Percentiles rank a stretch among this genome's conserved stretches.
Evolutionary conservation across 2,797 vertebrate genomes (phyloP).

Genomic region (Ceryle rudis): DNA sequence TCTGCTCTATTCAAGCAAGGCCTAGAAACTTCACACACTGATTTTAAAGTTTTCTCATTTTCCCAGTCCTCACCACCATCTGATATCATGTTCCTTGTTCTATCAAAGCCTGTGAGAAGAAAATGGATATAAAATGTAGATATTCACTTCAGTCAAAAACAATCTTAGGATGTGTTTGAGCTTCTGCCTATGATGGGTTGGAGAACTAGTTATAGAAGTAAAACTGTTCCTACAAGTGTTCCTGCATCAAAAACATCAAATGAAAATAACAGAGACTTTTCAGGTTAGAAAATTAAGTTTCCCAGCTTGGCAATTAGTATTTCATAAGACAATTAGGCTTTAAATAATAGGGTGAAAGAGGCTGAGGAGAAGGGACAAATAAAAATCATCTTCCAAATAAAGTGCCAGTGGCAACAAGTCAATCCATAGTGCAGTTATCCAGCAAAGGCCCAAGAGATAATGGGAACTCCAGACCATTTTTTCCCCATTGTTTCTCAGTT

Average conservation of each 20-base stretch:
- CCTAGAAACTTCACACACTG: background rate
- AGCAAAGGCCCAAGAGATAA: background rate
- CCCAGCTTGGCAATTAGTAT: background rate
- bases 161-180: background rate
- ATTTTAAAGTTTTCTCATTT: background rate
- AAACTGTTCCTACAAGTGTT: background rate
- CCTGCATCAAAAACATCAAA: background rate
- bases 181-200: background rate
- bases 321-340: background rate
- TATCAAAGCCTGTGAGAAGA: background rate
- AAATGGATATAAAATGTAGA: background rate
- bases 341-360: background rate
- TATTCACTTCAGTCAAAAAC: background rate
- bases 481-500: background rate
- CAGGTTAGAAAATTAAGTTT: background rate
- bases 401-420: background rate
- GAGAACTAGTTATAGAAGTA: background rate
- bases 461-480: background rate
- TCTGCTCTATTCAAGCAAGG: background rate
- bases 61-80: background rate
- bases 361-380: background rate
- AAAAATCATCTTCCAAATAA: background rate
- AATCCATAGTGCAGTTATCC: conserved; percentile 17
- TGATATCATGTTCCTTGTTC: background rate
- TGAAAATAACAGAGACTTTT: background rate